A percentile compares a stretch with the other conserved stretches of the same genome.
phyloP scores from a whole-genome alignment of 2,888 invertebrate species.

The Troilus luridus region DNA sequence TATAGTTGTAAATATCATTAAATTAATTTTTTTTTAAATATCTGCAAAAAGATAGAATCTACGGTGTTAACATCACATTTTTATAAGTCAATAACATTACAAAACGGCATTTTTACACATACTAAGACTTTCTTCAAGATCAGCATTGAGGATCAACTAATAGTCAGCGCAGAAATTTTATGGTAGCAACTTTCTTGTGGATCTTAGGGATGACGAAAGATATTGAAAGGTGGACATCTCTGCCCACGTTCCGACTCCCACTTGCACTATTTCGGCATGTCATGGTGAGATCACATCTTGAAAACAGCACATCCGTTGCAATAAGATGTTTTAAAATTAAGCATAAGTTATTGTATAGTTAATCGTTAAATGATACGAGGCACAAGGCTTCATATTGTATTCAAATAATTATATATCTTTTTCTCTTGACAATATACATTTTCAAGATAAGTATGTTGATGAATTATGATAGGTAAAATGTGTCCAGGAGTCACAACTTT shows the following conservation, averaged over 20 bases:
- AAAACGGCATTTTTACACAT: background rate
- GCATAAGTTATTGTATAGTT: background rate
- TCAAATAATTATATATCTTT: too few species aligned
- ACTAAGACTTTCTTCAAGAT: background rate
- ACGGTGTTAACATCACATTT: too few species aligned
- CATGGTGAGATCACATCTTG: constrained; percentile 1
- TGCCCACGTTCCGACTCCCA: background rate
- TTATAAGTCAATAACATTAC: background rate
- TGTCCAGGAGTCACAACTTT: too few species aligned
- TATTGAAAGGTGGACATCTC: constrained; percentile 12
- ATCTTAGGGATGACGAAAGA: background rate
- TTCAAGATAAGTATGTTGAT: too few species aligned
- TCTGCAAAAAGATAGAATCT: too few species aligned
- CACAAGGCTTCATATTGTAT: too few species aligned
- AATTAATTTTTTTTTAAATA: too few species aligned
- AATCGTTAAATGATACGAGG: too few species aligned
- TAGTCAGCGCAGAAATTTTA: background rate
- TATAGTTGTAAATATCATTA: too few species aligned
- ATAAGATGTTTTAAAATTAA: background rate
- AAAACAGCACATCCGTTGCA: background rate
- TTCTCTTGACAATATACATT: too few species aligned
- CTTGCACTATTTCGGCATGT: constrained; percentile 1
- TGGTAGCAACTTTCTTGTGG: background rate
- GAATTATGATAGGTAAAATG: too few species aligned
- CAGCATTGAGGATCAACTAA: background rate